Conservation (phyloP, 1,140 invertebrate species). For the Lineus longissimus region DNA sequence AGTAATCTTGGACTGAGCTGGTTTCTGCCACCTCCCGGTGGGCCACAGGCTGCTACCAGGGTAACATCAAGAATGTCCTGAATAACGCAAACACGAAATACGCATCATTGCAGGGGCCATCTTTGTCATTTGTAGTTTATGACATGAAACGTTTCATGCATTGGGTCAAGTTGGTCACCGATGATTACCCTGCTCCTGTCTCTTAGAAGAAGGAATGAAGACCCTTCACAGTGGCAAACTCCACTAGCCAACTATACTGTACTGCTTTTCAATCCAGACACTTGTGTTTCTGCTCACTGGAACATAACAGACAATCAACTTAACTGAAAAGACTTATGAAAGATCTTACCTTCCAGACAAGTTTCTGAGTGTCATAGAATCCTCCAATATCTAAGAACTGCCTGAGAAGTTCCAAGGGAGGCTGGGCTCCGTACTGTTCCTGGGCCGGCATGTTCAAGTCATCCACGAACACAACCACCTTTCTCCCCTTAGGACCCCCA, state of each 20-base stretch:
- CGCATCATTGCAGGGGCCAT: conserved; percentile 42
- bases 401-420: conserved; percentile 58
- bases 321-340: conserved; percentile 22
- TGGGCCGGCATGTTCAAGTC: conserved; percentile 57
- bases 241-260: background rate
- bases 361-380: conserved; percentile 76
- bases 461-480: conserved; percentile 53
- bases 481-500: conserved; percentile 48
- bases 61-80: conserved; percentile 51
- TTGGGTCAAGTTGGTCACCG: background rate
- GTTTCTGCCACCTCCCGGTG: conserved; percentile 49
- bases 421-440: conserved; percentile 51
- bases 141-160: background rate
- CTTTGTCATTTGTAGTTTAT: background rate
- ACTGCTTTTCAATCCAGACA: too few species aligned
- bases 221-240: too few species aligned
- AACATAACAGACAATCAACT: conserved; percentile 8
- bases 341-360: conserved; percentile 70
- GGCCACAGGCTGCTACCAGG: conserved; percentile 51
- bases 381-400: conserved; percentile 78
- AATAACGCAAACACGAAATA: conserved; percentile 8
- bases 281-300: too few species aligned
- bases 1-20: conserved; percentile 47
- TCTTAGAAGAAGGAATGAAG: too few species aligned
- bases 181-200: too few species aligned